Base-by-base conservation (phyloP, 2,113 vertebrate species). In the Crotalus tigris region DNA sequence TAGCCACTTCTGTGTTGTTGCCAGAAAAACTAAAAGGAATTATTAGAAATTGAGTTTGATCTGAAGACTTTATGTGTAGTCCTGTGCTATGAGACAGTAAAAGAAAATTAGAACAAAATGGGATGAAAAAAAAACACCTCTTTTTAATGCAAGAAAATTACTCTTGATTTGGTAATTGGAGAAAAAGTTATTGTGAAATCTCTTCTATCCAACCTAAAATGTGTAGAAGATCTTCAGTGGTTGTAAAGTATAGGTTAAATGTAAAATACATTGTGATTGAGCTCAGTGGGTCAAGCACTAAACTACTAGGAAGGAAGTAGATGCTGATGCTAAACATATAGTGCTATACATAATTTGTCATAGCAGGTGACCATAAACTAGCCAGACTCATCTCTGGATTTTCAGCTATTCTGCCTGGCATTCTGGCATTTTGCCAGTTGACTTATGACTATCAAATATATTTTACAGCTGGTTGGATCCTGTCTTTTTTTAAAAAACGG, bases 301-400 rank as follows among this genome's bases (percentile, higher is more conserved):
- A 92, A 94, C 17, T 26, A 39, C 29, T 89, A 87, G 61, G 93
- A 8, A 87, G 17, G 33, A 93, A 94, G 87, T 46, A 51, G 75
- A 21, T 81, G 92, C 94, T 92, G 13, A 29, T 57, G 15, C 59
- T 95, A 95, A 93, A 95, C 93, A 75, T 9, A 54, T 90, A 89
- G 51, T 44, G 89, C 91, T 85, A n/a, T 92, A n/a, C 13, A 86
- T 90, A 13, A 24, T 90, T 94, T 94, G 49, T 91, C n/a, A 51
- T 90, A 58, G 57, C 75, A 93, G 87, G n/a, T n/a, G 93, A 85
- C 19, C 21, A 90, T 8, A 90, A 94, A 95, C 94, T 87, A 3
- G 2, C 26, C 49, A 88, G 7, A 44, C 11, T 29, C 49, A 92
- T 51, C 23, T 23, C 13, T 88, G 23, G 59, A 51, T 69, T 92